These are phyloP conservation scores for Cylas formicarius DNA, from an alignment of 1,140 invertebrate genomes.

Conservation along the genomic window DNA sequence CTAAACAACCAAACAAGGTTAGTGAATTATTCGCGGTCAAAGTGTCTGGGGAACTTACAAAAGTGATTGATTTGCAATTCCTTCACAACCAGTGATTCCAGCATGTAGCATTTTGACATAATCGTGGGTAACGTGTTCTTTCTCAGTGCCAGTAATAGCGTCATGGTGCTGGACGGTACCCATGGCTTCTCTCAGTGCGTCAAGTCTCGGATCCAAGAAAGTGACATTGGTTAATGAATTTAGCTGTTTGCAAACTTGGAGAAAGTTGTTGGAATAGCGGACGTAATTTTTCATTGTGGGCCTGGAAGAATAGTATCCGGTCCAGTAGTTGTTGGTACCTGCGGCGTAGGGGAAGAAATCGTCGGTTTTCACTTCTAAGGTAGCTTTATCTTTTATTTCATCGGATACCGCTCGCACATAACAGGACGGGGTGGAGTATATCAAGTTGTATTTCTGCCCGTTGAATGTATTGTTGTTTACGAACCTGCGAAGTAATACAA, in stretches of 20 bases:
- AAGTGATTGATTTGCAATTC: conserved; percentile 38
- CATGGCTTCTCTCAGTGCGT: conserved; percentile 44
- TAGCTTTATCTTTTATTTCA: conserved; percentile 26
- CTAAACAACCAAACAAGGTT: conserved; percentile 11
- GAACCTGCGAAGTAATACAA: not conserved
- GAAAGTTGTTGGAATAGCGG: conserved; percentile 55
- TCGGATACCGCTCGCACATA: conserved; percentile 58
- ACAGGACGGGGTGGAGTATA: conserved; percentile 73
- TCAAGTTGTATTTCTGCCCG: conserved; percentile 54
- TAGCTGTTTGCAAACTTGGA: conserved; percentile 47
- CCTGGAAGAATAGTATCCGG: conserved; percentile 74
- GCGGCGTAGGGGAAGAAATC: conserved; percentile 73
- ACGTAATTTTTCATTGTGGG: conserved; percentile 59
- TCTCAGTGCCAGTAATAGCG: conserved; percentile 60
- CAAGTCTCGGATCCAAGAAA: conserved; percentile 31
- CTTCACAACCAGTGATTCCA: conserved; percentile 50
- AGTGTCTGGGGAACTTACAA: conserved; percentile 8
- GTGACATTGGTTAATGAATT: conserved; percentile 19
- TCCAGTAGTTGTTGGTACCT: conserved; percentile 67
- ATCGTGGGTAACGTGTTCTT: conserved; percentile 65
- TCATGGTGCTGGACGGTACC: conserved; percentile 68
- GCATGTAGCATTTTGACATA: conserved; percentile 58
- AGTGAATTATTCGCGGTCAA: too few species aligned
- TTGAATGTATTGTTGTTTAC: conserved; percentile 1
- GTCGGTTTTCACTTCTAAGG: conserved; percentile 58